phyloP scores from a whole-genome alignment of 2,888 invertebrate species.

The Trypoxylon attenuatum region DNA sequence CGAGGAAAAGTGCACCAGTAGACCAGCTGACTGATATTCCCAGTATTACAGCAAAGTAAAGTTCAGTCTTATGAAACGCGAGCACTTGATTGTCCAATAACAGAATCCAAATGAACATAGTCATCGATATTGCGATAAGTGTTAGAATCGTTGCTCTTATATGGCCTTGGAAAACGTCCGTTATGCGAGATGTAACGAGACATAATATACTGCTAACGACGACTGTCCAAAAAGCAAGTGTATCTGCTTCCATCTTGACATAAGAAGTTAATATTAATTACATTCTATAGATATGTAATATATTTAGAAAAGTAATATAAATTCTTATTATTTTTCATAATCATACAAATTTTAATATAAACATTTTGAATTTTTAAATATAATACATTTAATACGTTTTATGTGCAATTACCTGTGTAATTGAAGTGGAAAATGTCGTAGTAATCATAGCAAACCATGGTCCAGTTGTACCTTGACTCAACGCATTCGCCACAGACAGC shows the following conservation, averaged over 20 bases:
- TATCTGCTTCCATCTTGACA: slow-evolving; percentile 61
- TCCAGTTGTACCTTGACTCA: slow-evolving; percentile 62
- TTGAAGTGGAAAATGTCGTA: slow-evolving; percentile 52
- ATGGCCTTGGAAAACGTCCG: slow-evolving; percentile 61
- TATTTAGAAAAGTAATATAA: too few species aligned
- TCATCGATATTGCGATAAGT: slow-evolving; percentile 50
- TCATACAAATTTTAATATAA: too few species aligned
- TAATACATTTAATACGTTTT: neutral
- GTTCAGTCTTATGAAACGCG: slow-evolving; percentile 52
- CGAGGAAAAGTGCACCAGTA: slow-evolving; percentile 63
- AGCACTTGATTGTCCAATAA: slow-evolving; percentile 54
- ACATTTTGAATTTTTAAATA: neutral
- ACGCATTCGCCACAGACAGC: slow-evolving; percentile 57
- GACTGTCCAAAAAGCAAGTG: slow-evolving; percentile 66
- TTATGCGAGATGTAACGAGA: slow-evolving; percentile 55
- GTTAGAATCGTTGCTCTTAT: slow-evolving; percentile 53
- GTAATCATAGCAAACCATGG: slow-evolving; percentile 66
- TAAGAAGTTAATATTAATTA: neutral
- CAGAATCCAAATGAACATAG: slow-evolving; percentile 63
- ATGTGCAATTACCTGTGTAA: slow-evolving; percentile 54
- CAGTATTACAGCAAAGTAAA: slow-evolving; percentile 58
- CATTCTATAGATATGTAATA: too few species aligned
- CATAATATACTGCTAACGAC: slow-evolving; percentile 57
- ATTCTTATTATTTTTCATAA: too few species aligned
- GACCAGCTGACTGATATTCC: slow-evolving; percentile 64